Base-by-base conservation (phyloP, 1,140 invertebrate species). In the Lysiphlebus fabarum region DNA sequence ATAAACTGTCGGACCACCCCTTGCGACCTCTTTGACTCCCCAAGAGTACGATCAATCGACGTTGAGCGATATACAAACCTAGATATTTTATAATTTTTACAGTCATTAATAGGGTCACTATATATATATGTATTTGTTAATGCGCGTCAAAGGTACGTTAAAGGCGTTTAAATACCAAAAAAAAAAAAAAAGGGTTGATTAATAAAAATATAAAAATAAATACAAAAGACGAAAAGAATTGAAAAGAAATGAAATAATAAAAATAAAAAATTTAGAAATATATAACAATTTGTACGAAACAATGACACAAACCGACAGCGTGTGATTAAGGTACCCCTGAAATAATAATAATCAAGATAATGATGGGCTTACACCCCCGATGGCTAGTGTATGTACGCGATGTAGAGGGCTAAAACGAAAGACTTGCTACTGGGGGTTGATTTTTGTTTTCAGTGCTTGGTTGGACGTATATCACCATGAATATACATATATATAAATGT, bases 331-430 rank as follows among this genome's bases (percentile, higher is more conserved):
- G 36, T 67, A 62, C 61, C 66, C 67, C 62, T 69, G 71, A 74
- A 26, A 26, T 26, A 26, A 75, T 73, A 71, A 76, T 75, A 72
- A 74, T 74, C 70, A 69, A 65, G 70, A 74, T 77, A 77, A 77
- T 76, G 71, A 73, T 61, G 62, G 72, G 69, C 69, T 75, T 74
- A 71, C 70, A 73, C 70, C 73, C 69, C 67, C 67, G 61, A 58
- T 58, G 51, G 53, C 53, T 61, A 53, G 49, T 47, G 38, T 42
- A 36, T 51, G 36, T 47, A 41, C 51, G 47, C 11, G 51, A 57
- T 57, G 34, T 61, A 55, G 63, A 55, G 58, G 44, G 37, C 36
- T 37, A 10, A 36, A 55, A 62, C 44, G 54, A 33, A 26, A 53
- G 57, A 37, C n/a, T n/a, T n/a, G n/a, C n/a, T n/a, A n/a, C 26